Evolutionary conservation across 2,113 vertebrate species (phyloP).

Genomic region (Cheirogaleus medius): DNA sequence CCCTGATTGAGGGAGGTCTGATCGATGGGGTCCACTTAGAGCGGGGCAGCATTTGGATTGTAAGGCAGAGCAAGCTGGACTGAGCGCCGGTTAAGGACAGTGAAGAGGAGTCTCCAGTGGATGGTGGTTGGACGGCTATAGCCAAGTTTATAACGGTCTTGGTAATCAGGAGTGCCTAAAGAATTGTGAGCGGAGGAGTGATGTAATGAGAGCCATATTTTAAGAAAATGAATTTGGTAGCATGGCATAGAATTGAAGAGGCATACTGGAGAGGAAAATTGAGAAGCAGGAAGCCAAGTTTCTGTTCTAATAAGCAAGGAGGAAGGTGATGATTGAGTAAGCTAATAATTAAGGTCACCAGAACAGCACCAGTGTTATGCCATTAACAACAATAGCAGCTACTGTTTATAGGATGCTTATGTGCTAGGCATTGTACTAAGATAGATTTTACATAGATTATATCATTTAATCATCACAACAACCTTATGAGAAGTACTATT

Average conservation of each 20-base stretch:
- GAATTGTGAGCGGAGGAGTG: neutral
- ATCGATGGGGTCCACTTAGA: neutral
- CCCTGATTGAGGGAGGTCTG: neutral
- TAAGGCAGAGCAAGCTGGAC: neutral
- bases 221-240: constrained; percentile 5
- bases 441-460: neutral
- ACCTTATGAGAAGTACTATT: neutral
- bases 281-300: neutral
- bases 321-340: neutral
- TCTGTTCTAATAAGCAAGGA: neutral
- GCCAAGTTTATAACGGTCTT: neutral
- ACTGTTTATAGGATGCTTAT: neutral
- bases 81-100: neutral
- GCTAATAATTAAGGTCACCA: neutral
- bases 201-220: neutral
- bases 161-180: neutral
- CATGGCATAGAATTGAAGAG: neutral
- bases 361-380: neutral
- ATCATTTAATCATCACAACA: neutral
- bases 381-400: neutral
- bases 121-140: neutral
- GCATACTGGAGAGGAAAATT: neutral
- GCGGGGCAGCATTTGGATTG: neutral
- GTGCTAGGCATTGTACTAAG: neutral
- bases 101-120: neutral